Evolutionary conservation across 2,888 invertebrate genomes (phyloP).

Genomic region (Ectobius pallidus): DNA sequence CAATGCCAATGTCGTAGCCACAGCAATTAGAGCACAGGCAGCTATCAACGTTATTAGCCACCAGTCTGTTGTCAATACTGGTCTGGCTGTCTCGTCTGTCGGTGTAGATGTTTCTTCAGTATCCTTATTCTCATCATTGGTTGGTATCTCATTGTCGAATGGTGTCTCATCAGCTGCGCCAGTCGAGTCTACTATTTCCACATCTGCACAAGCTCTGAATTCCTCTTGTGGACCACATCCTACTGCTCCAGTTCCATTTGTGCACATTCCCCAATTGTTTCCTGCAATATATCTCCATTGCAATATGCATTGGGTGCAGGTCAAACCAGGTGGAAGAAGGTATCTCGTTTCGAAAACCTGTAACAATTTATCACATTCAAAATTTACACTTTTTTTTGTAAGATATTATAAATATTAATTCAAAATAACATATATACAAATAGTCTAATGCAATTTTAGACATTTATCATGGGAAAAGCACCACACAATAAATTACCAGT

Average conservation of each 20-base stretch:
- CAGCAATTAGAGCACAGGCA: conserved; percentile 69
- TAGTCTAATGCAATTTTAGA: no score
- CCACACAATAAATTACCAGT: no score
- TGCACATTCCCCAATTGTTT: conserved; percentile 74
- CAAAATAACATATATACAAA: no score
- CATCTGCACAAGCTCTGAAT: conserved; percentile 84
- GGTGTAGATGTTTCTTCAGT: conserved; percentile 49
- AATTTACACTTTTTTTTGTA: no score
- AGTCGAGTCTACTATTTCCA: conserved; percentile 67
- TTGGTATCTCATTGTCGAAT: conserved; percentile 55
- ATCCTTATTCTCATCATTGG: conserved; percentile 53
- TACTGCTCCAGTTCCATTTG: conserved; percentile 65
- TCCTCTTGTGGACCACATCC: conserved; percentile 91
- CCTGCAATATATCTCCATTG: conserved; percentile 89
- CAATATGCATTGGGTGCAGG: conserved; percentile 81
- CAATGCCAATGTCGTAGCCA: conserved; percentile 67
- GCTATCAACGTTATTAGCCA: conserved; percentile 60
- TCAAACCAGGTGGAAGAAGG: conserved; percentile 66
- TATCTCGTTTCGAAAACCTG: conserved; percentile 72
- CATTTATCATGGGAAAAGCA: no score
- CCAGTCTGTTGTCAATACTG: conserved; percentile 36
- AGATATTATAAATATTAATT: no score
- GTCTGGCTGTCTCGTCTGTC: conserved; percentile 43
- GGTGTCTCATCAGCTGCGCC: conserved; percentile 51
- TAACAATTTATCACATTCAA: not conserved